Conservation (phyloP, 1,140 invertebrate genomes). For the Eubasilissa regina region DNA sequence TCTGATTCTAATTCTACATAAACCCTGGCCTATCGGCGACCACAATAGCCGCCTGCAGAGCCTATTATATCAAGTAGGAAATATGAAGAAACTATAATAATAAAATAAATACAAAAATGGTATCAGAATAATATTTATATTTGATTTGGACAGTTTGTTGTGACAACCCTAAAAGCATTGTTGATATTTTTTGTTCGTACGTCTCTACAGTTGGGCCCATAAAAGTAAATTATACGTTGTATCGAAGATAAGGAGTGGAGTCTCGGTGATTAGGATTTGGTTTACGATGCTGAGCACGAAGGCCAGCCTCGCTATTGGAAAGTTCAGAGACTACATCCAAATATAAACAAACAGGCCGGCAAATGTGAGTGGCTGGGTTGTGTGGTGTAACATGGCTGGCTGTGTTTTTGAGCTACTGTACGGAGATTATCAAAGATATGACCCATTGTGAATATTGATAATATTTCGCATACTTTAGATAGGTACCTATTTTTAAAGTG, state of each 20-base stretch:
- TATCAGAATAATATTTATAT: slow-evolving; percentile 15
- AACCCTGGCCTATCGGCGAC: too few relatives aligned
- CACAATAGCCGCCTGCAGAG: too few relatives aligned
- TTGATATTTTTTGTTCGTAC: slow-evolving; percentile 36
- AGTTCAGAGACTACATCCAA: slow-evolving; percentile 45
- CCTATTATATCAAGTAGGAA: too few relatives aligned
- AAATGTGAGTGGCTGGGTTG: slow-evolving; percentile 8
- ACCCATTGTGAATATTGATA: too few relatives aligned
- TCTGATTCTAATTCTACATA: too few relatives aligned
- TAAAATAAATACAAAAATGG: too few relatives aligned
- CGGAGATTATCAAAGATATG: too few relatives aligned
- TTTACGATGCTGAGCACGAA: slow-evolving; percentile 50
- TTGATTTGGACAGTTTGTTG: slow-evolving; percentile 2
- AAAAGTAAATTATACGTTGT: slow-evolving; percentile 61
- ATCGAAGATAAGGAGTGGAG: slow-evolving; percentile 57
- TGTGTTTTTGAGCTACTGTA: background rate
- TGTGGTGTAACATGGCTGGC: background rate
- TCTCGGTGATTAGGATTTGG: slow-evolving; percentile 59
- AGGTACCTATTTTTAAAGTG: too few relatives aligned
- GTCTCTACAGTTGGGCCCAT: slow-evolving; percentile 54
- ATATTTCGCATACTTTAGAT: too few relatives aligned
- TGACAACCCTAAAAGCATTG: slow-evolving; percentile 27
- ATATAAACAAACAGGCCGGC: slow-evolving; percentile 49
- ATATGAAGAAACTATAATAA: too few relatives aligned
- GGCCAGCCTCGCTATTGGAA: slow-evolving; percentile 42